Base-by-base conservation (phyloP, 2,113 vertebrate species). In the Pavo muticus region DNA sequence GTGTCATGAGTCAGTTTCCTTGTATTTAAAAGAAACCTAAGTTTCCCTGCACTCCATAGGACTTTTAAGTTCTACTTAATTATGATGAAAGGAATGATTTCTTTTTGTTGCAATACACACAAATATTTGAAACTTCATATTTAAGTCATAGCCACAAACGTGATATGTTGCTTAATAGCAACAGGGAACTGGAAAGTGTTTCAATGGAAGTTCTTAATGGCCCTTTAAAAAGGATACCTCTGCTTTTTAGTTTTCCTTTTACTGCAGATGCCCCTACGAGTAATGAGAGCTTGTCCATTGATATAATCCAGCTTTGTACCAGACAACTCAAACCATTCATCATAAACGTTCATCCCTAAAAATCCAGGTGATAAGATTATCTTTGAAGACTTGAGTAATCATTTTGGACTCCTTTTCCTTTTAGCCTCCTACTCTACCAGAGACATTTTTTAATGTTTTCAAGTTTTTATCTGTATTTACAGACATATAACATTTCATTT, bases 241-340 rank as follows among this genome's bases (percentile, higher is more conserved):
- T 71, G 61, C 42, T 92, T 86, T 40, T 61, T 11, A 56, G 48
- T 78, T 84, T 95, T 90, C 21, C 10, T 57, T 88, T 72, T 48
- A 67, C 65, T 92, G 80, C 76, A 96, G 92, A 93, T 5, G 30
- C 77, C 1, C 1, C 61, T 70, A 45, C 18, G 79, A 52, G 39
- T 90, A 84, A 94, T 81, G 61, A 93, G 52, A 93, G 44, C 64
- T 90, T 96, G 57, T 88, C 69, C 39, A 24, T 19, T 54, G 65
- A 52, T 78, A 88, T 94, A 96, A 96, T 96, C 95, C 94, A 93
- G 94, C 83, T 96, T 96, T 91, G 47, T n/a, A 94, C 87, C 61
- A 87, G 52, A 35, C 76, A 86, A 50, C 48, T 63, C 59, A 68
- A 88, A 64, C 52, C 39, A 56, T 60, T 88, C 7, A 88, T 81